phyloP scores from a whole-genome alignment of 2,797 vertebrate species.

The Alfaro cultratus region DNA sequence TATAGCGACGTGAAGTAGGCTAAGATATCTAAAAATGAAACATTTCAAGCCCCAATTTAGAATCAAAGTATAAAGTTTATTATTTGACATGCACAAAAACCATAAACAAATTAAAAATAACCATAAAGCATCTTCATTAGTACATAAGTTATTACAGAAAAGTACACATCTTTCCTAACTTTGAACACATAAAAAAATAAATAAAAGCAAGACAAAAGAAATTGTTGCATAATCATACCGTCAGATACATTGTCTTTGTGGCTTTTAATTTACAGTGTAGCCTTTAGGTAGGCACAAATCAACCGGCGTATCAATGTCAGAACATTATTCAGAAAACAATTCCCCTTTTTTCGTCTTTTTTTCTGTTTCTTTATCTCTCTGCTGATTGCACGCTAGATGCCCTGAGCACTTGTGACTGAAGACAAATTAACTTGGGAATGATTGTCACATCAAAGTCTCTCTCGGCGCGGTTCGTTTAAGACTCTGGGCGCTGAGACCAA shows the following conservation, averaged over 20 bases:
- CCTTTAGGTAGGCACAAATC: constrained; percentile 60
- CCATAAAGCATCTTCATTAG: not conserved
- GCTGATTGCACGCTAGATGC: constrained; percentile 60
- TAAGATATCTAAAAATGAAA: not conserved
- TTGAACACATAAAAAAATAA: constrained; percentile 17
- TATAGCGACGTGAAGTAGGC: not conserved
- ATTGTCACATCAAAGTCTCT: constrained; percentile 71
- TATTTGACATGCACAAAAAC: not conserved
- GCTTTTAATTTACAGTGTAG: constrained; percentile 53
- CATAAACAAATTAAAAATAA: not conserved
- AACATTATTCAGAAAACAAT: constrained; percentile 53
- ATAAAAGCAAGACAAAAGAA: constrained; percentile 5
- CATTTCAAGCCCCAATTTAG: not conserved
- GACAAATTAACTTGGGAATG: constrained; percentile 73
- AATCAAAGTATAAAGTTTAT: not conserved
- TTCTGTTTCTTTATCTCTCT: constrained; percentile 60
- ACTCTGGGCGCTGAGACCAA: constrained; percentile 57
- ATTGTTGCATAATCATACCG: constrained; percentile 40
- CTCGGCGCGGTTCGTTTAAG: constrained; percentile 52
- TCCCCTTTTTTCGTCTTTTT: constrained; percentile 8
- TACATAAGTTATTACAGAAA: not conserved
- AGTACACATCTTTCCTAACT: constrained; percentile 13
- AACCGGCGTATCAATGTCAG: constrained; percentile 54
- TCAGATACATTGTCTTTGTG: constrained; percentile 37
- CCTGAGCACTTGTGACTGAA: constrained; percentile 68